Base-by-base conservation (phyloP, 2,797 vertebrate genomes). In the Craterocephalus amniculus region DNA sequence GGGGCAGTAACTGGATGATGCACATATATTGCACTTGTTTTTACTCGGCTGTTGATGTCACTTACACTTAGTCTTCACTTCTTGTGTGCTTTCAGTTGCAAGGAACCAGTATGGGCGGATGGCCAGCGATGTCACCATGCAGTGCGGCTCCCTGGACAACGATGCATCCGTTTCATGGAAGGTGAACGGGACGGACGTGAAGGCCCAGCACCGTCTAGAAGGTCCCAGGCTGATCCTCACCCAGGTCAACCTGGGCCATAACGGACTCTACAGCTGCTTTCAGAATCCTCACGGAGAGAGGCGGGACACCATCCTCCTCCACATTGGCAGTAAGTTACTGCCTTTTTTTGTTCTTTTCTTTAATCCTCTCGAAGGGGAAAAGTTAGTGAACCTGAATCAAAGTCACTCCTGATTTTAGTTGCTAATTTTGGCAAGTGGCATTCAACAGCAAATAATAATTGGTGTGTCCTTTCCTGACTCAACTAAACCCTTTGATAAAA, bases 251-350 rank as follows among this genome's bases (percentile, higher is more conserved):
- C 93, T 98, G 76, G 83, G 92, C 0, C 95, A 95, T 81, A 97
- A 94, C 0, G 98, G 97, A 48, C 95, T 96, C 67, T 99, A 99
- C 70, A 95, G 94, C 92, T 99, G 98, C 92, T 99, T 98, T 32
- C 96, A 97, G 88, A 96, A 96, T 58, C 95, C 97, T 0, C 94
- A 96, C 4, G 97, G 96, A 90, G 96, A 97, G 73, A 94, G 96
- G 16, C 95, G 92, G 0, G 96, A 99, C 88, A 96, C 97, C 87
- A 96, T 97, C 87, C 76, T 76, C 83, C 95, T 99, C 32, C 94
- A 92, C 57, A 93, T 97, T 51, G 98, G 98, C 87, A 88, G 98
- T 99, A 86, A 99, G 98, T 97, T 87, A 43, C 58, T 55, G 6
- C 32, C 5, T 60, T 31, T 4, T 6, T 13, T n/a, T 1, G 12